A percentile compares a stretch with the other conserved stretches of the same genome.
Evolutionary conservation across 37 sponge, comb jelly and placozoan species (phyloP).

Genomic region (Corticium candelabrum): DNA sequence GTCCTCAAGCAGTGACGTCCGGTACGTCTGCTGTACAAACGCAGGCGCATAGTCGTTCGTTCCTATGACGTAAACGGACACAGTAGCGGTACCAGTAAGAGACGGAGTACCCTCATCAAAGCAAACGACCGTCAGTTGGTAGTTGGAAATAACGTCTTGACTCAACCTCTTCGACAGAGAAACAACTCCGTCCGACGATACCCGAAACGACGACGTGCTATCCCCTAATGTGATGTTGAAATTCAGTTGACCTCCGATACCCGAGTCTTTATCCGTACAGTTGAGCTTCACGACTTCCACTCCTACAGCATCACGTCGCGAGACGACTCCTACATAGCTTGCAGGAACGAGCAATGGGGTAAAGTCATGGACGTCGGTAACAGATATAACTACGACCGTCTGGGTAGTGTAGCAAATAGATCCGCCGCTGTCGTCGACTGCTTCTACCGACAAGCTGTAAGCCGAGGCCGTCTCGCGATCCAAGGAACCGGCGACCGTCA

Average conservation of each 20-base stretch:
- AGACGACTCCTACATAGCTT: neutral
- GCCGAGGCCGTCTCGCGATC: neutral
- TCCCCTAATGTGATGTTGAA: conserved; percentile 15
- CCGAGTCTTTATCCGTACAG: conserved; percentile 10
- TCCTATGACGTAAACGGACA: conserved; percentile 27
- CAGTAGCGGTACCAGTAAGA: conserved; percentile 19
- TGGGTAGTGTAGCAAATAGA: neutral
- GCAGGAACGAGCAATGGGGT: neutral
- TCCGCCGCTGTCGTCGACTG: neutral
- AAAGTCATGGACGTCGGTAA: conserved; percentile 6
- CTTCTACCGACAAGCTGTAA: neutral
- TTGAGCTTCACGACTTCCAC: neutral
- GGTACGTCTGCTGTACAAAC: conserved; percentile 27
- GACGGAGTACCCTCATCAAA: conserved; percentile 39
- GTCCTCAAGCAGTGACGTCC: conserved; percentile 27
- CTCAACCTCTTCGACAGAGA: conserved; percentile 13
- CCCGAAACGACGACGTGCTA: conserved; percentile 12
- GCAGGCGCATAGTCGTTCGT: conserved; percentile 48
- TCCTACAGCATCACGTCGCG: neutral
- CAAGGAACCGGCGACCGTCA: neutral
- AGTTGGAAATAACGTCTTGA: conserved; percentile 20
- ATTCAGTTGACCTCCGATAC: neutral
- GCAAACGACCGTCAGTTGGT: conserved; percentile 35
- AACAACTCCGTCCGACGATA: conserved; percentile 33
- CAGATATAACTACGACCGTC: neutral